Evolutionary conservation across 1,140 invertebrate species (phyloP).

Genomic region (Bombus vancouverensis): DNA sequence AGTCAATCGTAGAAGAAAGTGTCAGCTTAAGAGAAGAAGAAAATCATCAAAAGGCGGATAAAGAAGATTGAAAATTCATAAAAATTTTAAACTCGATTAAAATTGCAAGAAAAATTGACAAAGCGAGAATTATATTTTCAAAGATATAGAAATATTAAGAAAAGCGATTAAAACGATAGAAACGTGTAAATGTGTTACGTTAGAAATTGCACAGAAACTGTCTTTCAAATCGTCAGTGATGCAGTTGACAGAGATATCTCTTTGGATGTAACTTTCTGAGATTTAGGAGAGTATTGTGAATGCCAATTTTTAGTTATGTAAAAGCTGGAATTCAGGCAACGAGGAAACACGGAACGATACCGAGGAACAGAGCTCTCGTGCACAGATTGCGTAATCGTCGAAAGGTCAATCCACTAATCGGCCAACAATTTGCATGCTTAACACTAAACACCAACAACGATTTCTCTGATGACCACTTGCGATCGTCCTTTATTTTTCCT

Average conservation of each 20-base stretch:
- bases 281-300: not conserved
- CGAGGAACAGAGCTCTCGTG: constrained; percentile 11
- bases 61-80: not conserved
- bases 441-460: constrained; percentile 14
- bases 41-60: not conserved
- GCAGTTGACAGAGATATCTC: not conserved
- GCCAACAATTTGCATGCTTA: constrained; percentile 52
- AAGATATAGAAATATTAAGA: too few species aligned
- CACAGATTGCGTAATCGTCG: constrained; percentile 29
- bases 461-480: constrained; percentile 49
- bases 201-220: not conserved
- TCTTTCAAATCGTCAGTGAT: not conserved
- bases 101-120: too few species aligned
- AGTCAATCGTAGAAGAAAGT: too few species aligned
- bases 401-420: constrained; percentile 54
- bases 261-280: not conserved
- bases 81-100: not conserved
- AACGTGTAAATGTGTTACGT: too few species aligned
- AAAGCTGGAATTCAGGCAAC: constrained; percentile 2
- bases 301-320: not conserved
- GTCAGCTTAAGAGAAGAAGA: not conserved
- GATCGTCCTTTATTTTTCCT: constrained; percentile 16
- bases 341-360: constrained; percentile 12
- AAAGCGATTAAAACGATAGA: not conserved
- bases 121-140: too few species aligned